Percentiles rank a stretch among this genome's conserved stretches.
Conservation (phyloP, 2,888 invertebrate species). For the Protophormia terraenovae region DNA sequence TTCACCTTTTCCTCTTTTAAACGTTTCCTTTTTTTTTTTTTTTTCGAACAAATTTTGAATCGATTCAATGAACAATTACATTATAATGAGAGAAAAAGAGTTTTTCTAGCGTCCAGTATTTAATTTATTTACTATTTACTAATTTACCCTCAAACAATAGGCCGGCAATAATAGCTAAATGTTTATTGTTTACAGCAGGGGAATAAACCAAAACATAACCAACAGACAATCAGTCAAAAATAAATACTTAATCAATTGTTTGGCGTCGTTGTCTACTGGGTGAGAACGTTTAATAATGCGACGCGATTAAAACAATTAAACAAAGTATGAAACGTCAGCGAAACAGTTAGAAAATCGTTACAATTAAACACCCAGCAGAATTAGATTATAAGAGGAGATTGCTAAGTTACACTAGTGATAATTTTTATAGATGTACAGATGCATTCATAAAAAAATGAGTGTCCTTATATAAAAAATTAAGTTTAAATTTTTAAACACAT, state of each 20-base stretch:
- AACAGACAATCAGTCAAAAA: background rate
- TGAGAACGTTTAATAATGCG: slow-evolving; percentile 3
- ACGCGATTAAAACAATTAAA: slow-evolving; percentile 9
- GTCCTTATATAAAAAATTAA: too few relatives aligned
- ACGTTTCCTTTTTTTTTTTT: background rate
- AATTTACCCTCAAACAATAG: slow-evolving; percentile 17
- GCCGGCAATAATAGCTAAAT: background rate
- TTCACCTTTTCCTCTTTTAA: slow-evolving; percentile 69
- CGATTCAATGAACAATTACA: slow-evolving; percentile 30
- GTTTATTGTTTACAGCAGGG: background rate
- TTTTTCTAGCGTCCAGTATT: slow-evolving; percentile 16
- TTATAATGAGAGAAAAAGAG: background rate
- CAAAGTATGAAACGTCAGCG: background rate
- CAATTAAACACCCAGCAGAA: background rate
- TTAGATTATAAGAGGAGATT: too few relatives aligned
- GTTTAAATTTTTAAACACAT: too few relatives aligned
- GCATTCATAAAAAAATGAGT: too few relatives aligned
- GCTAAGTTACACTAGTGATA: background rate
- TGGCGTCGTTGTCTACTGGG: background rate
- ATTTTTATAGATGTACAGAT: background rate
- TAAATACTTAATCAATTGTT: background rate
- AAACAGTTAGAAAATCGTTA: background rate
- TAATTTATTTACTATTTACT: slow-evolving; percentile 25
- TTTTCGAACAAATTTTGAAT: slow-evolving; percentile 1
- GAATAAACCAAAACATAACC: background rate